A percentile compares a stretch with the other conserved stretches of the same genome.
These are phyloP conservation scores for Canis aureus DNA, from an alignment of 2,113 vertebrate species.

Conservation along the genomic window DNA sequence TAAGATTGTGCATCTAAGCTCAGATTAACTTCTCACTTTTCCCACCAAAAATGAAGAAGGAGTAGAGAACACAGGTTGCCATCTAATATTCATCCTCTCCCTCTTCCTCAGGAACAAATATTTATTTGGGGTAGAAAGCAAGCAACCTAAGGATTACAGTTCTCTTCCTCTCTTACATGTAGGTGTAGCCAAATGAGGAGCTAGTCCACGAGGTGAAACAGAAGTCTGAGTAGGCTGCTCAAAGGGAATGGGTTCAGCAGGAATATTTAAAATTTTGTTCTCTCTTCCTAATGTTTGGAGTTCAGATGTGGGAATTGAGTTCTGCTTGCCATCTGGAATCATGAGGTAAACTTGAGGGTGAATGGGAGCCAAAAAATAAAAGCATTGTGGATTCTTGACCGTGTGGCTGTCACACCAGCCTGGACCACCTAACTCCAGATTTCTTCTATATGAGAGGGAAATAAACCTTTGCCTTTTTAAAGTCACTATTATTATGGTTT, in stretches of 20 bases:
- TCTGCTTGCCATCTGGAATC: slow-evolving; percentile 35
- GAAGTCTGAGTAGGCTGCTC: neutral
- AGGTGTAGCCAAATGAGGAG: neutral
- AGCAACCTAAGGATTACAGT: neutral
- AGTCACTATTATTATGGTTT: neutral
- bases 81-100: neutral
- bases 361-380: neutral
- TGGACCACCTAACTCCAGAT: neutral
- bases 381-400: neutral
- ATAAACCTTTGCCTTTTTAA: neutral
- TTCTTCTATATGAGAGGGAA: neutral
- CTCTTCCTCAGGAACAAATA: neutral
- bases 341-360: slow-evolving; percentile 13
- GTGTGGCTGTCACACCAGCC: neutral
- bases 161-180: neutral
- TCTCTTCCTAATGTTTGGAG: slow-evolving; percentile 25
- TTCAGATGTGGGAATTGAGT: slow-evolving; percentile 41
- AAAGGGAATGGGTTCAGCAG: neutral
- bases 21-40: neutral
- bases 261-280: neutral
- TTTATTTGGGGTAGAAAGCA: neutral
- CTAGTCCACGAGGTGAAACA: neutral
- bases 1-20: neutral
- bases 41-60: neutral
- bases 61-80: neutral